Evolutionary conservation across 2,888 invertebrate genomes (phyloP).

Genomic region (Carpatolechia fugitivella): DNA sequence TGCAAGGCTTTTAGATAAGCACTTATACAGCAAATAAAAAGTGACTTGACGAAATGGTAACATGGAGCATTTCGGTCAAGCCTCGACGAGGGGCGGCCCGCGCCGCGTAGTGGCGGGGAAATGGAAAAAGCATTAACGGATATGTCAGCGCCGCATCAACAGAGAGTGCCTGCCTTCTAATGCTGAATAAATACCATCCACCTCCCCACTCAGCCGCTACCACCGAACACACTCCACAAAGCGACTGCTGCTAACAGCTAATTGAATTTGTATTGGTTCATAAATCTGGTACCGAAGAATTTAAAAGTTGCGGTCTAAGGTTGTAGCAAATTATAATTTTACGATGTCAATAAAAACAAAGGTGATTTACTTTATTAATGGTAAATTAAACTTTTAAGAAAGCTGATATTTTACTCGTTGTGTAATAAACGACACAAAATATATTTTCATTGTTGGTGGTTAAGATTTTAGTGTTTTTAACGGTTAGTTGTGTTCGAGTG

Average conservation of each 20-base stretch:
- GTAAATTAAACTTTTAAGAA: background rate
- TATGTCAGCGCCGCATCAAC: conserved; percentile 76
- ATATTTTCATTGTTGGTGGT: background rate
- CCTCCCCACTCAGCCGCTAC: conserved; percentile 47
- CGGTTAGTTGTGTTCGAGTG: background rate
- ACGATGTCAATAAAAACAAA: conserved; percentile 11
- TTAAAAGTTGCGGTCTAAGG: too few relatives aligned
- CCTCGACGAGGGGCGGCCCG: conserved; percentile 45
- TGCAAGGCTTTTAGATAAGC: conserved; percentile 7
- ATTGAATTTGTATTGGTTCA: conserved; percentile 7
- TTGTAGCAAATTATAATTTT: too few relatives aligned
- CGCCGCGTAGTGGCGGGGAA: conserved; percentile 58
- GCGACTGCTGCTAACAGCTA: conserved; percentile 5
- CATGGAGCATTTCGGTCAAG: conserved; percentile 60
- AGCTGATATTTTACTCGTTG: background rate
- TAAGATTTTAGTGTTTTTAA: background rate
- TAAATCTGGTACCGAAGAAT: conserved; percentile 3
- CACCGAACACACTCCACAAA: conserved; percentile 27
- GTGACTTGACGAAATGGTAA: conserved; percentile 40
- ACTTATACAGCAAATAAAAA: conserved; percentile 25
- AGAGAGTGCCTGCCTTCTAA: conserved; percentile 74
- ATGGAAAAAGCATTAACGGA: conserved; percentile 80
- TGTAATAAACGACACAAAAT: background rate
- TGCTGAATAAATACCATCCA: conserved; percentile 74
- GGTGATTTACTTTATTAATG: background rate